phyloP scores from a whole-genome alignment of 2,888 invertebrate species.

The Napeogenes sylphis region DNA sequence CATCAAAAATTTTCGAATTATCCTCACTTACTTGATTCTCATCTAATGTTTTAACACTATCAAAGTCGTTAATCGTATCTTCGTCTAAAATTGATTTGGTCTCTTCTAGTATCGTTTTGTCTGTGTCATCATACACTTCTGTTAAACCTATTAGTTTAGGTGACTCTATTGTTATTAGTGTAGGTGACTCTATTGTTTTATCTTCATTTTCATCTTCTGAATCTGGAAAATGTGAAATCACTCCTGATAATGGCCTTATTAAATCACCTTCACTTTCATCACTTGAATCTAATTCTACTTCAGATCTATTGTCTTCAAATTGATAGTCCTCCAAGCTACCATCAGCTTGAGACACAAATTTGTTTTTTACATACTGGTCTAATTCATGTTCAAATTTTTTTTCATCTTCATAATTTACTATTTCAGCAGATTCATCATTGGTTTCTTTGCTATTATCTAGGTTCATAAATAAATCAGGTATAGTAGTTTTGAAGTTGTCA shows the following conservation, averaged over 20 bases:
- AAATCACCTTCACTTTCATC: slow-evolving; percentile 11
- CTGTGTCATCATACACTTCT: slow-evolving; percentile 11
- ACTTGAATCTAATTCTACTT: slow-evolving; percentile 29
- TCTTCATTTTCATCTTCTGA: slow-evolving; percentile 6
- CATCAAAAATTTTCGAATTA: slow-evolving; percentile 34
- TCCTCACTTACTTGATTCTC: slow-evolving; percentile 21
- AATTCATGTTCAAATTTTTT: slow-evolving; percentile 25
- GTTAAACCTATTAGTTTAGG: background rate
- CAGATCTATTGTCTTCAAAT: slow-evolving; percentile 56
- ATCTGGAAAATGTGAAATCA: background rate
- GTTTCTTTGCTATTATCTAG: slow-evolving; percentile 2
- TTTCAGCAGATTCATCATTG: background rate
- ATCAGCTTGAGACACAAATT: slow-evolving; percentile 21
- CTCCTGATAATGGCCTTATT: background rate
- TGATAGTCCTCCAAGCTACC: slow-evolving; percentile 45
- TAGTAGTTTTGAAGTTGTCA: background rate
- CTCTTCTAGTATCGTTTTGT: slow-evolving; percentile 27
- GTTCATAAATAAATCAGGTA: background rate
- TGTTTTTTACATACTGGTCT: slow-evolving; percentile 24
- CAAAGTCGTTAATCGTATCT: slow-evolving; percentile 27
- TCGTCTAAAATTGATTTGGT: slow-evolving; percentile 30
- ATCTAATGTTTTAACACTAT: slow-evolving; percentile 24
- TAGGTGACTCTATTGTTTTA: slow-evolving; percentile 1
- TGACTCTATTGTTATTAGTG: slow-evolving; percentile 4
- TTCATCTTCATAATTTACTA: slow-evolving; percentile 6